phyloP scores from a whole-genome alignment of 2,113 vertebrate genomes.

The Callorhinus ursinus region DNA sequence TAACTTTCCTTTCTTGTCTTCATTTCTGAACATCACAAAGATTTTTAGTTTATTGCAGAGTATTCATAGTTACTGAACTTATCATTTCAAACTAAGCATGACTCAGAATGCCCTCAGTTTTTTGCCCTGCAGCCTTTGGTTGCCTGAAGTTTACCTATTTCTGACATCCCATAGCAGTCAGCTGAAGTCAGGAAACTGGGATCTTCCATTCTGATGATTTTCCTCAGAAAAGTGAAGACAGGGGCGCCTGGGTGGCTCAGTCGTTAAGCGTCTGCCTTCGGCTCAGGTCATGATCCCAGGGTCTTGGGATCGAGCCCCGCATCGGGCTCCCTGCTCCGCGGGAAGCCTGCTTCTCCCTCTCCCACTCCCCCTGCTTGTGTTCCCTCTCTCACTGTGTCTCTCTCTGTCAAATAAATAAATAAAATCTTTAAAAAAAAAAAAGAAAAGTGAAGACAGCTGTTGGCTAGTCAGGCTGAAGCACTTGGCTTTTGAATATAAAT shows the following conservation, averaged over 20 bases:
- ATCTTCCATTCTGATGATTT: neutral
- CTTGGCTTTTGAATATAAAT: constrained; percentile 30
- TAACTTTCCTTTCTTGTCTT: constrained; percentile 43
- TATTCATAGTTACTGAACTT: constrained; percentile 17
- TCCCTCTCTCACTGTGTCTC: no score
- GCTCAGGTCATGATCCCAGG: no score
- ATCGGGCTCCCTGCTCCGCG: no score
- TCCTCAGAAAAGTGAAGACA: constrained; percentile 3
- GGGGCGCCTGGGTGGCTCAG: no score
- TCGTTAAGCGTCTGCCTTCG: no score
- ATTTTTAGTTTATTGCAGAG: constrained; percentile 15
- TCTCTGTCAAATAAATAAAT: no score
- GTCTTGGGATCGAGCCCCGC: no score
- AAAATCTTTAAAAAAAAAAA: no score
- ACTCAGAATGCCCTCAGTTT: neutral
- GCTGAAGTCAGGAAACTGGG: neutral
- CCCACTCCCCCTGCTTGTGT: no score
- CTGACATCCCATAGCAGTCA: neutral
- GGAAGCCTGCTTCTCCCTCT: no score
- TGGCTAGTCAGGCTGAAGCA: neutral
- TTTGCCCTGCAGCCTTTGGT: neutral
- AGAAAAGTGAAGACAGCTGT: constrained; percentile 1
- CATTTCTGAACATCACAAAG: constrained; percentile 5
- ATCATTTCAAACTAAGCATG: constrained; percentile 24
- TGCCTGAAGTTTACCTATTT: neutral